Base-by-base conservation (phyloP, 2,113 vertebrate genomes). In the Nothobranchius furzeri region DNA sequence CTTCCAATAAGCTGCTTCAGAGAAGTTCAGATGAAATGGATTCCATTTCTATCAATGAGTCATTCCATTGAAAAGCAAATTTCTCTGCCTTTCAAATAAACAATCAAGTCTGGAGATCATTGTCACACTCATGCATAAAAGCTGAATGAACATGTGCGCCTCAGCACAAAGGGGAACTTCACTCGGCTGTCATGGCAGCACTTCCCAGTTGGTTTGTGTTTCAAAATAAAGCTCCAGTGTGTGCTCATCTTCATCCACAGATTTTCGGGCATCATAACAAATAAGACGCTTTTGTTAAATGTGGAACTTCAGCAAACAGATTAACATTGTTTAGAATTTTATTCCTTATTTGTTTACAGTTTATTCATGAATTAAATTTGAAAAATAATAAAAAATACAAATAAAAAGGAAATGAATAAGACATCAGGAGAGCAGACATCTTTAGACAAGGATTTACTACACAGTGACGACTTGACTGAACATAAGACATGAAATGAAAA, bases 21-120 rank as follows among this genome's bases (percentile, higher is more conserved):
- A 71, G 58, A 76, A 74, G 30, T 70, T 79, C 60, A 70, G 54
- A 68, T 69, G 73, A 61, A 78, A 70, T 68, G 11, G 59, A 66
- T 56, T 64, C 61, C 14, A 75, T 68, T 66, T 82, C 76, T 68
- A 74, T 68, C 75, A 71, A 36, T 82, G 75, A 86, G 57, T 79
- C 61, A 78, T 62, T 74, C 48, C 36, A 73, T 24, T 71, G 47
- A 79, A 74, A 62, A 68, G 58, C 66, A 55, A 36, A 48, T 61
- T 65, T 78, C 14, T 82, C 20, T 60, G 59, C 49, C 57, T 71
- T 71, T 76, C 48, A 63, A 25, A 51, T 30, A 69, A 74, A 70
- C 63, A 76, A 57, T 62, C 15, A 3, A 55, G 58, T 65, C 57
- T 51, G 37, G 46, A 61, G 60, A 77, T 75, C 25, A 75, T 30